phyloP scores from a whole-genome alignment of 2,797 vertebrate species.

The Silurus aristotelis region DNA sequence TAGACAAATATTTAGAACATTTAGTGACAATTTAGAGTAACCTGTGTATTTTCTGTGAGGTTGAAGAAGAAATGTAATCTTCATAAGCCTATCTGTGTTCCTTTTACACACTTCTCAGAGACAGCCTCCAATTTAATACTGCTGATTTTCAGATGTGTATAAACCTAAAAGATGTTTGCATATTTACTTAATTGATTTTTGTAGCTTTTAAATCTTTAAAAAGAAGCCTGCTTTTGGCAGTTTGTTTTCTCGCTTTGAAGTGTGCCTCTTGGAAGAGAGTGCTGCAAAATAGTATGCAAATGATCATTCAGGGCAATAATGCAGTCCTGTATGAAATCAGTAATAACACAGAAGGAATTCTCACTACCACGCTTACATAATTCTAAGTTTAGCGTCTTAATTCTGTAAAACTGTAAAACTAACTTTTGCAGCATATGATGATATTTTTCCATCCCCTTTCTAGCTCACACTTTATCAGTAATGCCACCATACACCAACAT shows the following conservation, averaged over 20 bases:
- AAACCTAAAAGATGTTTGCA: constrained; percentile 54
- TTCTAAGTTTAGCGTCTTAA: constrained; percentile 53
- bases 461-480: constrained; percentile 29
- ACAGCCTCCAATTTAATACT: constrained; percentile 13
- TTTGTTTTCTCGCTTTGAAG: constrained; percentile 62
- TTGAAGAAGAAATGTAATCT: background rate
- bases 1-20: background rate
- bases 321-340: constrained; percentile 51
- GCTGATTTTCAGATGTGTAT: constrained; percentile 57
- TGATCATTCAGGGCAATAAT: constrained; percentile 47
- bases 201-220: constrained; percentile 62
- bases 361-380: constrained; percentile 55
- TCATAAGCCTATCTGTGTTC: background rate
- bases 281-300: constrained; percentile 61
- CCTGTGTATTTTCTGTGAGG: no score
- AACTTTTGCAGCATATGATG: constrained; percentile 45
- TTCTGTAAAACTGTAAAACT: constrained; percentile 16
- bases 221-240: constrained; percentile 57
- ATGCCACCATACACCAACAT: constrained; percentile 4
- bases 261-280: constrained; percentile 56
- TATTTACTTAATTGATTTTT: constrained; percentile 66
- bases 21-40: background rate
- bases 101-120: background rate
- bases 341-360: constrained; percentile 53
- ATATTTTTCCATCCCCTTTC: constrained; percentile 19